Base-by-base conservation (phyloP, 2,113 vertebrate genomes). In the Barnardius zonarius region DNA sequence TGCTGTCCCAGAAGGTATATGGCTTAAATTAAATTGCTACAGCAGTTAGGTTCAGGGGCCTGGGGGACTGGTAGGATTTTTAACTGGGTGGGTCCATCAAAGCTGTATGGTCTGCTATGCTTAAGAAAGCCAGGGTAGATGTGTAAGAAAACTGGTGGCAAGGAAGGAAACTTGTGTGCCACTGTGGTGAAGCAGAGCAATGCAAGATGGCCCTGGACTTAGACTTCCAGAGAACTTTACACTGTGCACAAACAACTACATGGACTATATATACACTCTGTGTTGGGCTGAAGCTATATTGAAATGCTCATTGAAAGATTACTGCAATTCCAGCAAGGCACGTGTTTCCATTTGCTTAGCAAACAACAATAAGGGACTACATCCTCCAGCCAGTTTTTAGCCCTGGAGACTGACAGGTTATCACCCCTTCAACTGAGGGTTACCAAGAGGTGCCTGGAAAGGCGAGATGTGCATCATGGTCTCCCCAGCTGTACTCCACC, bases 231-330 rank as follows among this genome's bases (percentile, higher is more conserved):
- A 61, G 67, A 88, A 28, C 19, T 68, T 84, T 24, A 55, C 15
- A 5, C 15, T 69, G 33, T 79, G 70, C 67, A n/a, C 52, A 52
- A 62, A 18, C 10, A 91, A 5, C 49, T 35, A 15, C n/a, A 20
- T 0, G 0, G 18, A 27, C 12, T 39, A 16, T 6, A 7, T 39
- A 18, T 6, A 7, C 17, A 43, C 9, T 59, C 17, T 33, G 18
- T 20, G 17, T n/a, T 72, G 44, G 35, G 16, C 31, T 75, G 61
- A 43, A 48, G 8, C 17, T 6, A 0, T 23, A 23, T 1, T 1
- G 74, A 90, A 88, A 72, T 31, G 48, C 18, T 68, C 52, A 10
- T 30, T 64, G 55, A 44, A 78, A 70, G 24, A 8, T 24, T 49
- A 10, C 44, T 86, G 25, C 15, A 41, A 9, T 11, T 76, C 31